A percentile compares a stretch with the other conserved stretches of the same genome.
phyloP scores from a whole-genome alignment of 2,888 invertebrate genomes.

The Hypolimnas misippus region DNA sequence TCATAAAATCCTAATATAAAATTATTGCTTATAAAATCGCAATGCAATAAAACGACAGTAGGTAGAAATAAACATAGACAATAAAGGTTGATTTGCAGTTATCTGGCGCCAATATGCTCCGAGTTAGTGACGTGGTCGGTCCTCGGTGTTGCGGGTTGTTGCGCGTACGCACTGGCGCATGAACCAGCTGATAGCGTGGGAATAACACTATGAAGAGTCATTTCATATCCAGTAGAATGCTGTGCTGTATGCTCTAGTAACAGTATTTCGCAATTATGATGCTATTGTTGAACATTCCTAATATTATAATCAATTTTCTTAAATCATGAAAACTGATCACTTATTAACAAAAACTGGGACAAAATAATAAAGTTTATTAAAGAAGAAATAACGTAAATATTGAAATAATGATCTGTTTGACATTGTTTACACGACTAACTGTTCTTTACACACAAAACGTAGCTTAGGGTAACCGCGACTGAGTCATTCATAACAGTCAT shows the following conservation, averaged over 20 bases:
- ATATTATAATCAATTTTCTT: background rate
- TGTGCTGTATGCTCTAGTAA: conserved; percentile 36
- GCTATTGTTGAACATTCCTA: conserved; percentile 3
- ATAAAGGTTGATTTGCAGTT: conserved; percentile 34
- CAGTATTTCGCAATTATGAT: conserved; percentile 27
- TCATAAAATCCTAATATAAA: no score
- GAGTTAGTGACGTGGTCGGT: conserved; percentile 47
- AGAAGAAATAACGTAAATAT: conserved; percentile 13
- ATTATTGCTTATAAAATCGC: background rate
- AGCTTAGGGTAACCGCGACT: conserved; percentile 44
- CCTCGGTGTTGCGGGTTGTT: conserved; percentile 55
- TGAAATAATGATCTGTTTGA: conserved; percentile 1
- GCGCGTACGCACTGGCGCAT: conserved; percentile 68
- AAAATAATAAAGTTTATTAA: conserved; percentile 15
- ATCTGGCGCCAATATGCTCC: conserved; percentile 44
- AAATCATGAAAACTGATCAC: background rate
- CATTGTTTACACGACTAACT: conserved; percentile 19
- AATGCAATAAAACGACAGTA: background rate
- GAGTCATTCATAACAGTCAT: conserved; percentile 49
- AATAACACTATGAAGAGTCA: conserved; percentile 58
- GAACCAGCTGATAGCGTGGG: conserved; percentile 79
- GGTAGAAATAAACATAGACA: background rate
- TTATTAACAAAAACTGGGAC: conserved; percentile 3
- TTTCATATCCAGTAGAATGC: conserved; percentile 31
- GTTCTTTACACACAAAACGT: conserved; percentile 19